Percentiles rank a stretch among this genome's conserved stretches.
Evolutionary conservation across 2,113 vertebrate genomes (phyloP).

Genomic region (Glaucidium brasilianum): DNA sequence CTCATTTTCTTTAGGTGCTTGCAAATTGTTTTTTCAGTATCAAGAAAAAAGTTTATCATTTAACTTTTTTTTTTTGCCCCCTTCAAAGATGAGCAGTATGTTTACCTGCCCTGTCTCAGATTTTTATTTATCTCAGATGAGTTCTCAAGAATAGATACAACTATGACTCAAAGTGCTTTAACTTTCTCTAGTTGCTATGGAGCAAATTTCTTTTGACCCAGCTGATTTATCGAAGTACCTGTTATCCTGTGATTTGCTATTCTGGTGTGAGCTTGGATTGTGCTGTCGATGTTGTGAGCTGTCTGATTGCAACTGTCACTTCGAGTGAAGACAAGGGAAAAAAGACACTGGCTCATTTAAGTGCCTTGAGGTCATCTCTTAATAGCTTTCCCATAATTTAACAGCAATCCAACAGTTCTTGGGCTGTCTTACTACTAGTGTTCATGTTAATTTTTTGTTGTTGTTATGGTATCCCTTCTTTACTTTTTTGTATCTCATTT

Average conservation of each 20-base stretch:
- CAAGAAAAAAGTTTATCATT: fast-evolving
- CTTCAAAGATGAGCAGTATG: background rate
- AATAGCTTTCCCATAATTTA: background rate
- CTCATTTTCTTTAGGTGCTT: background rate
- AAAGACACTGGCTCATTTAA: background rate
- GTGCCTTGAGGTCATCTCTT: background rate
- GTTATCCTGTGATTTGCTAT: background rate
- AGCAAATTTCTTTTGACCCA: background rate
- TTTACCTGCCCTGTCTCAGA: background rate
- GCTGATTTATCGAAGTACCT: background rate
- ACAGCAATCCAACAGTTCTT: background rate
- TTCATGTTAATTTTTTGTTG: background rate
- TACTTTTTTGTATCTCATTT: background rate
- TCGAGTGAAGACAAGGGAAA: background rate
- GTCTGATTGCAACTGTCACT: background rate
- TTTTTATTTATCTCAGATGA: background rate
- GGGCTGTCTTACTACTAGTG: background rate
- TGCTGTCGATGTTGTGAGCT: background rate
- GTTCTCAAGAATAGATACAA: background rate
- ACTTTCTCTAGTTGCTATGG: background rate
- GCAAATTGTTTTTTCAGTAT: background rate
- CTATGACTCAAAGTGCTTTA: background rate
- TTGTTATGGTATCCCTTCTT: background rate
- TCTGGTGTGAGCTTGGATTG: background rate
- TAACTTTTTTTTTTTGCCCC: background rate